phyloP scores from a whole-genome alignment of 1,140 invertebrate species.

The Drosophila suzukii region DNA sequence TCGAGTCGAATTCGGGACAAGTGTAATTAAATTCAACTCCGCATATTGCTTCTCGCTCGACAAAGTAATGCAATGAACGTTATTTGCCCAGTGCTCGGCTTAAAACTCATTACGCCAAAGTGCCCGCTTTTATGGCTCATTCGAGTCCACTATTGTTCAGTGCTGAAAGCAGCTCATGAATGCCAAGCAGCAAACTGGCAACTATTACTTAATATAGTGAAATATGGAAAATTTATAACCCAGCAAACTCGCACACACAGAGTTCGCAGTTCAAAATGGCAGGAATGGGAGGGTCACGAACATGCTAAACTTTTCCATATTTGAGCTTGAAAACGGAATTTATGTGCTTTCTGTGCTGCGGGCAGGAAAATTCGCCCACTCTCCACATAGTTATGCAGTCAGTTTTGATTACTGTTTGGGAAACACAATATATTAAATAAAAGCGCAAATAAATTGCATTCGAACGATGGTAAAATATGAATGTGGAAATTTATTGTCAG shows the following conservation, averaged over 20 bases:
- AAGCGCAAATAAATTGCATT: slow-evolving; percentile 44
- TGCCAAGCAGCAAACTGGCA: slow-evolving; percentile 34
- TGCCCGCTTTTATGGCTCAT: slow-evolving; percentile 48
- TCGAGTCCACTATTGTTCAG: slow-evolving; percentile 18
- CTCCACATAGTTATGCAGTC: slow-evolving; percentile 20
- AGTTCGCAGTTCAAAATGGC: slow-evolving; percentile 45
- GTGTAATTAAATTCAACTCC: slow-evolving; percentile 38
- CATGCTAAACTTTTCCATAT: slow-evolving; percentile 62
- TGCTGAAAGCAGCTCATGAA: slow-evolving; percentile 24
- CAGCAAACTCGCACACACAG: slow-evolving; percentile 5
- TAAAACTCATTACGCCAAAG: slow-evolving; percentile 52
- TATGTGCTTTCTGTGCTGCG: slow-evolving; percentile 37
- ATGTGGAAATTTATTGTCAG: slow-evolving; percentile 1
- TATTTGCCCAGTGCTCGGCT: slow-evolving; percentile 22
- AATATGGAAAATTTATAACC: slow-evolving; percentile 66
- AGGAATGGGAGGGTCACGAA: slow-evolving; percentile 8
- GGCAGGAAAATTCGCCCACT: slow-evolving; percentile 7
- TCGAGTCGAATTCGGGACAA: slow-evolving; percentile 30
- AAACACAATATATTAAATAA: slow-evolving; percentile 49
- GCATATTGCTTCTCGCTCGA: not conserved
- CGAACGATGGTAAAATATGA: slow-evolving; percentile 27
- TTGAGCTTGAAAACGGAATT: slow-evolving; percentile 59
- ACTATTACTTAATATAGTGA: slow-evolving; percentile 73
- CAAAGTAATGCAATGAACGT: slow-evolving; percentile 42
- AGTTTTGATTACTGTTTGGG: slow-evolving; percentile 46